Conservation (phyloP, 2,797 vertebrate species). For the Myotis myotis region DNA sequence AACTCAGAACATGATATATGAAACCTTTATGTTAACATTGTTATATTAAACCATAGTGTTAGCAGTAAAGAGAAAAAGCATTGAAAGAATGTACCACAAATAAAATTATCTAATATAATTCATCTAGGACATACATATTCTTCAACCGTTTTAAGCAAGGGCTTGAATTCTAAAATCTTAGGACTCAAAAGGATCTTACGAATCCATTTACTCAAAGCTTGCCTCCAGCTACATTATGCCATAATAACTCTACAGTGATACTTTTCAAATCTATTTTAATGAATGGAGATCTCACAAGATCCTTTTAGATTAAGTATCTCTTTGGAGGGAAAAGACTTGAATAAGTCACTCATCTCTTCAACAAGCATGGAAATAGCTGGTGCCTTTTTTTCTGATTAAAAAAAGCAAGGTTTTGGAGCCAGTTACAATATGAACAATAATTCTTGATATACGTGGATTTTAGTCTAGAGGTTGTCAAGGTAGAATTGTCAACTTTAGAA, state of each 20-base stretch:
- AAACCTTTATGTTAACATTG: constrained; percentile 16
- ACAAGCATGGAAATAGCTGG: neutral
- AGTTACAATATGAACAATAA: neutral
- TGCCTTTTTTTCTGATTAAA: constrained; percentile 47
- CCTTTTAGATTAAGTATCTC: constrained; percentile 43
- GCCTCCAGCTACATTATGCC: neutral
- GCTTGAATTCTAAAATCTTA: constrained; percentile 44
- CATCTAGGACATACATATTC: neutral
- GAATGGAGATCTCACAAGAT: neutral
- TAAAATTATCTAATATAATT: constrained; percentile 27
- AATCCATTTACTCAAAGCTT: neutral
- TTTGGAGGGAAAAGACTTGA: neutral
- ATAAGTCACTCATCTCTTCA: neutral
- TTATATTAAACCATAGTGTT: neutral
- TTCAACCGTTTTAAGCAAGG: constrained; percentile 25
- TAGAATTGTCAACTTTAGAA: constrained; percentile 24
- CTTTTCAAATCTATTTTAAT: constrained; percentile 40
- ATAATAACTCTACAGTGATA: neutral
- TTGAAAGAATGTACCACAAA: neutral
- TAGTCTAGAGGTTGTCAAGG: neutral
- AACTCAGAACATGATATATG: constrained; percentile 18
- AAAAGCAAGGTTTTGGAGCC: neutral
- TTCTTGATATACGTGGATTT: neutral
- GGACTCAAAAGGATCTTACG: constrained; percentile 17
- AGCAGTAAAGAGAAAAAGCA: constrained; percentile 28